phyloP scores from a whole-genome alignment of 2,797 vertebrate species.

The Pogonophryne albipinna region DNA sequence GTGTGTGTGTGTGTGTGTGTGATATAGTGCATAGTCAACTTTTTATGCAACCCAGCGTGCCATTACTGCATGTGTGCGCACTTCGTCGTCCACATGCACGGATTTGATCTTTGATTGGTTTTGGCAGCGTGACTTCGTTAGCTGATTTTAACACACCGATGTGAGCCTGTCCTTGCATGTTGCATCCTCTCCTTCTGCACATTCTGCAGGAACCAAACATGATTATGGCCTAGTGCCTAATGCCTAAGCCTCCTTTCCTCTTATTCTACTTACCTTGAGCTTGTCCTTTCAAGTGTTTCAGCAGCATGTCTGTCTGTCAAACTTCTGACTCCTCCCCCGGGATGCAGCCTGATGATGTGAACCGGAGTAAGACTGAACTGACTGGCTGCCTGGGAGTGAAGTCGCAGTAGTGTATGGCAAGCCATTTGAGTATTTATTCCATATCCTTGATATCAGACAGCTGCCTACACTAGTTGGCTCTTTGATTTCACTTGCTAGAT shows the following conservation, averaged over 20 bases:
- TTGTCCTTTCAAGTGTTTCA: conserved; percentile 63
- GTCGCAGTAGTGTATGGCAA: conserved; percentile 18
- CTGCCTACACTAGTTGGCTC: too few relatives aligned
- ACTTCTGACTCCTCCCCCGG: conserved; percentile 60
- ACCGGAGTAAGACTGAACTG: conserved; percentile 50
- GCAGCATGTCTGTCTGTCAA: conserved; percentile 60
- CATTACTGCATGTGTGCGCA: background rate
- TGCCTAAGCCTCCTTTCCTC: conserved; percentile 47
- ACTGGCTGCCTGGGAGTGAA: conserved; percentile 39
- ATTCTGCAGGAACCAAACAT: conserved; percentile 51
- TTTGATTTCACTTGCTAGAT: too few relatives aligned
- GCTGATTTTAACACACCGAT: conserved; percentile 25
- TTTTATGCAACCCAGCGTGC: conserved; percentile 10
- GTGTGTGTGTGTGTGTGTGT: too few relatives aligned
- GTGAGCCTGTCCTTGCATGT: conserved; percentile 31
- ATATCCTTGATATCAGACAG: too few relatives aligned
- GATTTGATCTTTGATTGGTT: conserved; percentile 25
- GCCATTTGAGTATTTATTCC: too few relatives aligned
- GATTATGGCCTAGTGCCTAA: conserved; percentile 59
- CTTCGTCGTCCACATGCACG: conserved; percentile 16
- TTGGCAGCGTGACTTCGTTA: conserved; percentile 9
- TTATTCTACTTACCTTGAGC: conserved; percentile 63
- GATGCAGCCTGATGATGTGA: conserved; percentile 60
- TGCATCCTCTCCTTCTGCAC: conserved; percentile 29
- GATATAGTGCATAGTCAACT: background rate